Percentiles rank a stretch among this genome's conserved stretches.
These are phyloP conservation scores for Rhagoletis zephyria DNA, from an alignment of 1,140 invertebrate genomes.

Conservation along the genomic window DNA sequence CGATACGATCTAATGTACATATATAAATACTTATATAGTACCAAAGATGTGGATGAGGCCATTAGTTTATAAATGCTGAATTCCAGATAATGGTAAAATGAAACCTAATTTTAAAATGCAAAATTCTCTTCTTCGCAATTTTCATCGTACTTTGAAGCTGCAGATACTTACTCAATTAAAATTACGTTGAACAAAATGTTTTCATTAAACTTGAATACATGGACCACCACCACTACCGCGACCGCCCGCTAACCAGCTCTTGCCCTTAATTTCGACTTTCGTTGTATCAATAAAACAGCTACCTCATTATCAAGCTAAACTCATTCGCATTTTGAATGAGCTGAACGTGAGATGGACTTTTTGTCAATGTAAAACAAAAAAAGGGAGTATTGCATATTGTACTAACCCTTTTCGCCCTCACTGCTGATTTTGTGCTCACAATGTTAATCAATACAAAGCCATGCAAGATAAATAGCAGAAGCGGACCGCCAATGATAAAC, in stretches of 20 bases:
- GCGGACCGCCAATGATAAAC: constrained; percentile 43
- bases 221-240: too few species aligned
- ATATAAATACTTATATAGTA: too few species aligned
- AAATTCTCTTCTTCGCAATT: neutral
- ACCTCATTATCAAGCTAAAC: constrained; percentile 48
- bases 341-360: constrained; percentile 37
- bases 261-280: constrained; percentile 15
- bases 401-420: neutral
- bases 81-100: too few species aligned
- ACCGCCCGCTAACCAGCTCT: too few species aligned
- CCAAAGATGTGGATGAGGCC: too few species aligned
- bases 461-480: constrained; percentile 48
- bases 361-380: neutral
- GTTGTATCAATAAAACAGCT: neutral
- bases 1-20: too few species aligned
- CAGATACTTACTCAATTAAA: constrained; percentile 1
- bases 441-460: constrained; percentile 49
- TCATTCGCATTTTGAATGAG: constrained; percentile 47
- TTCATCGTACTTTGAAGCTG: neutral
- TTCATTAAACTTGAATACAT: constrained; percentile 15
- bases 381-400: neutral
- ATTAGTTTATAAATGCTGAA: too few species aligned
- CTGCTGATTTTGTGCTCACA: constrained; percentile 32
- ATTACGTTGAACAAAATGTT: neutral
- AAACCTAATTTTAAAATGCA: neutral